Base-by-base conservation (phyloP, 2,888 invertebrate genomes). In the Aporophyla nigra region DNA sequence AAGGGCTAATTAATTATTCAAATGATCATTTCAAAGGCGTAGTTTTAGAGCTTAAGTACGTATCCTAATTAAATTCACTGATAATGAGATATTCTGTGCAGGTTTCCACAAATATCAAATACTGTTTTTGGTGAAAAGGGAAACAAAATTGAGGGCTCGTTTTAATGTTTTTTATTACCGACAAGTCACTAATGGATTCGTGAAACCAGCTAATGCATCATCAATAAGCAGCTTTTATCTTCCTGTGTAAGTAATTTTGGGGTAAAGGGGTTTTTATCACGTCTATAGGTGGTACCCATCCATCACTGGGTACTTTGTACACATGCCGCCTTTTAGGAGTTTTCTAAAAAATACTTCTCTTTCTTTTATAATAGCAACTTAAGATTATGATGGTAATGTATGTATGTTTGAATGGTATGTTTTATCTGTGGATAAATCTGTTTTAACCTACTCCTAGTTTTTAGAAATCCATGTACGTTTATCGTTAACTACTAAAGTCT, bases 11-110 rank as follows among this genome's bases (percentile, higher is more conserved):
- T 78, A 33, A 49, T 63, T 66, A 61, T 56, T 56, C 2, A 27
- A 79, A 80, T 33, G 1, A 43, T 21, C 14, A 43, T 61, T 73
- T 51, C 59, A 43, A 59, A 79, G 40, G 56, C 16, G 12, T 51
- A 33, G 43, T 14, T 33, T 63, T 51, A 43, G 40, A n/a, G 3
- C 5, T 56, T 63, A 33, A 16, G 46, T 66, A 24, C n/a, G n/a
- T n/a, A n/a, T n/a, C n/a, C n/a, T n/a, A n/a, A 24, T 58, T 62
- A 54, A 61, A 54, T 67, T 49, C 10, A 49, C n/a, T n/a, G 65
- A n/a, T 61, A 27, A 54, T 73, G 16, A 56, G 27, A 56, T 62
- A 27, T 65, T 49, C 2, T 65, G 49, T 49, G 10, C 40, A 40
- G 27, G n/a, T 46, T 40, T 59, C 14, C 10, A n/a, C 0, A 16